phyloP scores from a whole-genome alignment of 1,140 invertebrate species.

The Drosophila carrolli region DNA sequence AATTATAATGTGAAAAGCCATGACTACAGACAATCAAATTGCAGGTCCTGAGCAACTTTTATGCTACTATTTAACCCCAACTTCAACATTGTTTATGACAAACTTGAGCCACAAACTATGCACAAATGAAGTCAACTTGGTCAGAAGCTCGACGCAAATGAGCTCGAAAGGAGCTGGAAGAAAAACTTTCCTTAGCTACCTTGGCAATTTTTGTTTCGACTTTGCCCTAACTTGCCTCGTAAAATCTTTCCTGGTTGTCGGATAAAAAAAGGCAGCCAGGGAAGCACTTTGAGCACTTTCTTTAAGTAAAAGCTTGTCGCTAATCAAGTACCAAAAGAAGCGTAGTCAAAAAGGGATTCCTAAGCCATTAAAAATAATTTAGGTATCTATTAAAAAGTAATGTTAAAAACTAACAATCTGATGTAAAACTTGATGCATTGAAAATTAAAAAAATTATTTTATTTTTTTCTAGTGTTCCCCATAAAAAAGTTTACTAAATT shows the following conservation, averaged over 20 bases:
- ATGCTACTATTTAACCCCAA: conserved; percentile 70
- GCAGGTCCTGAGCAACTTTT: conserved; percentile 57
- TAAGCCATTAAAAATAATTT: neutral
- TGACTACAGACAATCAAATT: conserved; percentile 66
- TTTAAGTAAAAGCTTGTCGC: conserved; percentile 60
- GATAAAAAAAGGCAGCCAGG: conserved; percentile 13
- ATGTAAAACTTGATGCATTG: no score
- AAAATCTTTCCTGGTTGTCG: conserved; percentile 39
- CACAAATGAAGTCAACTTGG: conserved; percentile 77
- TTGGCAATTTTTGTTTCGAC: conserved; percentile 61
- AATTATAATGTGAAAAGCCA: conserved; percentile 26
- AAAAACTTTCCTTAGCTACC: conserved; percentile 60
- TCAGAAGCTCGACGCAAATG: conserved; percentile 63
- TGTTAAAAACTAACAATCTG: no score
- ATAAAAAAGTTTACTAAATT: neutral
- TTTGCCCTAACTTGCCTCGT: conserved; percentile 60
- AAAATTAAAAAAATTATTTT: no score
- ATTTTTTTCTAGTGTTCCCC: neutral
- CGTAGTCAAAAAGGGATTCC: conserved; percentile 1
- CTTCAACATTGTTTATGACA: conserved; percentile 79
- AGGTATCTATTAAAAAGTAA: no score
- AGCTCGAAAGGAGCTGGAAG: conserved; percentile 46
- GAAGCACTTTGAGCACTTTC: conserved; percentile 31
- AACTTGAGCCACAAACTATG: conserved; percentile 78
- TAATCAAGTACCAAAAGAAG: conserved; percentile 71